These are phyloP conservation scores for Trisateles emortualis DNA, from an alignment of 2,888 invertebrate genomes.

Conservation along the genomic window DNA sequence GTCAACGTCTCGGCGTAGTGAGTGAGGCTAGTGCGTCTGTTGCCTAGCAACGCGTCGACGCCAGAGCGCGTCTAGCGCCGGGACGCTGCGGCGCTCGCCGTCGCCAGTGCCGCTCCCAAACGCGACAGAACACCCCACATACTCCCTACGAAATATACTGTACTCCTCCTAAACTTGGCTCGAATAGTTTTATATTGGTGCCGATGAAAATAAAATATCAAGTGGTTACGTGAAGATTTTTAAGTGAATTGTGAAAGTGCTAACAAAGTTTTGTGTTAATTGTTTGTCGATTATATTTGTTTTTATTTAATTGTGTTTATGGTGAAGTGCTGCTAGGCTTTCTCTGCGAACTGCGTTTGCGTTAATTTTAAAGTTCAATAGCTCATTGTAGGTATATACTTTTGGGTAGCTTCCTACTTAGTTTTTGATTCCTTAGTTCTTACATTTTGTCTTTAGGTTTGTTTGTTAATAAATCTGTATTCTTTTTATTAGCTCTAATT, in stretches of 20 bases:
- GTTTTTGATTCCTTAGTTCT: too few species aligned
- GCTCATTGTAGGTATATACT: too few species aligned
- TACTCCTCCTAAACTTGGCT: constrained; percentile 30
- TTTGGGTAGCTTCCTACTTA: too few species aligned
- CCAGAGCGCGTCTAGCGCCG: constrained; percentile 74
- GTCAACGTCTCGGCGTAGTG: constrained; percentile 19
- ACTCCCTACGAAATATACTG: constrained; percentile 29
- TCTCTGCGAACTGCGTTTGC: too few species aligned
- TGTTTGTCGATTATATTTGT: neutral
- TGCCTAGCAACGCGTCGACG: constrained; percentile 81
- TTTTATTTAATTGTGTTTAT: neutral
- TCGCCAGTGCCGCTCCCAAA: constrained; percentile 72
- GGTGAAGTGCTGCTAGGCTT: neutral
- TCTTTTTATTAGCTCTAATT: too few species aligned
- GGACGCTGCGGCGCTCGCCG: constrained; percentile 72
- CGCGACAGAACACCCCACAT: constrained; percentile 57
- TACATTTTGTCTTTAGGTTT: too few species aligned
- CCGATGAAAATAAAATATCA: constrained; percentile 19
- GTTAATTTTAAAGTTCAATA: neutral
- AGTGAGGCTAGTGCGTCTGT: constrained; percentile 49
- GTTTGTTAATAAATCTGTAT: too few species aligned
- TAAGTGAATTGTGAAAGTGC: constrained; percentile 30
- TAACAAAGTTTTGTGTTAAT: constrained; percentile 9
- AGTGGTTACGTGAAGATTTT: constrained; percentile 1
- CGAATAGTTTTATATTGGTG: constrained; percentile 22